Evolutionary conservation across 2,888 invertebrate genomes (phyloP).

Genomic region (Iselma pallidipennis): DNA sequence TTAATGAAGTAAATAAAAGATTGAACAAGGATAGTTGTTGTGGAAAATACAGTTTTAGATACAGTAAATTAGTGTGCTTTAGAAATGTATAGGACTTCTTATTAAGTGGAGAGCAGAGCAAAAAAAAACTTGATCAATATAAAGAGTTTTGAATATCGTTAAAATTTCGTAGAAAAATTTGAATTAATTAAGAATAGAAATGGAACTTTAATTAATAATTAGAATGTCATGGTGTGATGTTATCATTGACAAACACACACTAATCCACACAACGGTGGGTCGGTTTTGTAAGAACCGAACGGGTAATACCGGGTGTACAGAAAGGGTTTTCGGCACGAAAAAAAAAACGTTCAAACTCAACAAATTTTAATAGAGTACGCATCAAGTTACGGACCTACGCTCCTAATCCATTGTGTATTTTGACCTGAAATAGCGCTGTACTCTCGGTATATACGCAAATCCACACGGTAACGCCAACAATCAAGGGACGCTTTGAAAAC

Average conservation of each 20-base stretch:
- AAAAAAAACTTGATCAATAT: no score
- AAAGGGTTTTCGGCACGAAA: no score
- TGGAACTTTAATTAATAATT: conserved; percentile 14
- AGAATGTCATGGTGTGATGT: conserved; percentile 10
- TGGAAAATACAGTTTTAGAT: conserved; percentile 24
- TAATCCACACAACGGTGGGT: neutral
- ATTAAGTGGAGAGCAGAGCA: neutral
- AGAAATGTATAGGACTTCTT: conserved; percentile 14
- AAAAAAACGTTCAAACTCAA: no score
- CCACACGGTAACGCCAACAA: no score
- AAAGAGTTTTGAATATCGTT: conserved; percentile 1
- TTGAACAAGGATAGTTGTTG: conserved; percentile 12
- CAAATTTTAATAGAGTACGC: no score
- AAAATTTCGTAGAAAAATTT: conserved; percentile 14
- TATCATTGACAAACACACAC: conserved; percentile 9
- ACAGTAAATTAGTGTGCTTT: conserved; percentile 28
- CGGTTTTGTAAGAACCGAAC: neutral
- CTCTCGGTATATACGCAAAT: no score
- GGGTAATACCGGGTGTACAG: no score
- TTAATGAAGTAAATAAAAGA: neutral
- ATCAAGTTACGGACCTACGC: no score
- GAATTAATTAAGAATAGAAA: conserved; percentile 15
- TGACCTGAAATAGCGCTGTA: no score
- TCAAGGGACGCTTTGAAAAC: no score
- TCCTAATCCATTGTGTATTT: no score